A percentile compares a stretch with the other conserved stretches of the same genome.
Conservation (phyloP, 2,888 invertebrate genomes). For the Shargacucullia verbasci region DNA sequence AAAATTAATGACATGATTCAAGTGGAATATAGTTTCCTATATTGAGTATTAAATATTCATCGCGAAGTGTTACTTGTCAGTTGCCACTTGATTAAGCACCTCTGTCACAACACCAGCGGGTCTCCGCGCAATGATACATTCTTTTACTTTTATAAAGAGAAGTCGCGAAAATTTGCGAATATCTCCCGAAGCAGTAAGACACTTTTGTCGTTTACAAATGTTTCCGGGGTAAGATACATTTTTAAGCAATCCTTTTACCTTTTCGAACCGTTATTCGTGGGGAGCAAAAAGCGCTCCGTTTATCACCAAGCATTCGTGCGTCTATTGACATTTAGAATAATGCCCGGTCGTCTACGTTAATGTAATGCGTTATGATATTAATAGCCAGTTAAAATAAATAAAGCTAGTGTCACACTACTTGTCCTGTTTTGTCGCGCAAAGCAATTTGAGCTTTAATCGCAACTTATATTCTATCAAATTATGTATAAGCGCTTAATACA, state of each 20-base stretch:
- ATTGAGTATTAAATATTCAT: no score
- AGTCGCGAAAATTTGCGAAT: conserved; percentile 12
- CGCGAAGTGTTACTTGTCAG: no score
- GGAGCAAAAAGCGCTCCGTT: conserved; percentile 23
- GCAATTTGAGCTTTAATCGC: no score
- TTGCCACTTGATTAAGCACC: no score
- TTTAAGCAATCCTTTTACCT: conserved; percentile 25
- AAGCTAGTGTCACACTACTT: neutral
- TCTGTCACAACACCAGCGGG: no score
- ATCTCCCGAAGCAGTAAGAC: conserved; percentile 5
- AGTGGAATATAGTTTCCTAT: no score
- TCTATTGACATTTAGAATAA: conserved; percentile 39
- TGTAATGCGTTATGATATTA: conserved; percentile 7
- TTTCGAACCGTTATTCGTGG: conserved; percentile 10
- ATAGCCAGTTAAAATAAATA: no score
- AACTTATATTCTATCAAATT: neutral
- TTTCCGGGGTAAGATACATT: conserved; percentile 14
- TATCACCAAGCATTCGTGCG: conserved; percentile 10
- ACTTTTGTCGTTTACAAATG: conserved; percentile 22
- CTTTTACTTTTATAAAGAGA: conserved; percentile 1
- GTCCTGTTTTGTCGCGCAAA: neutral
- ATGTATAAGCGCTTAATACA: no score
- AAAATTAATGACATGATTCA: no score
- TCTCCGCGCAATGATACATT: neutral
- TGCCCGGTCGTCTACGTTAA: conserved; percentile 13